Base-by-base conservation (phyloP, 2,888 invertebrate genomes). In the Phoronis australis region DNA sequence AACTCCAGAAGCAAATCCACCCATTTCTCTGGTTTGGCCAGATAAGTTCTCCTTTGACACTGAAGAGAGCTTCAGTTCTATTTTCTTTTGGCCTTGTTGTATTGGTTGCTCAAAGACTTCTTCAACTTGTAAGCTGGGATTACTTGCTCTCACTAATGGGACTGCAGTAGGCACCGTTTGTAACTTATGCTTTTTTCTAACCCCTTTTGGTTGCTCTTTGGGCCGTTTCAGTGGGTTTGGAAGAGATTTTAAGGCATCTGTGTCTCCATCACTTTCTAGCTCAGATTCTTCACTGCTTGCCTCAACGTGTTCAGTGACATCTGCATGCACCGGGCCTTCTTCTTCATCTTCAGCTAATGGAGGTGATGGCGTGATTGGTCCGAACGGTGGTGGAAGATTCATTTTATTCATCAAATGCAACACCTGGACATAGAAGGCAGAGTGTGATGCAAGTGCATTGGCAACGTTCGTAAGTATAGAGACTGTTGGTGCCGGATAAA, bases 381-480 rank as follows among this genome's bases (percentile, higher is more conserved):
- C 82, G 78, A 95, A 94, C 0, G 95, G 95, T 39, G 86, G 83
- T 20, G 88, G 86, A 43, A 95, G 77, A 73, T 87, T 88, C 91
- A 95, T 91, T 78, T 87, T 88, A 73, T 95, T 95, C 94, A 95
- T 94, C 46, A 95, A 81, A 79, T 95, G 94, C 42, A 95, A 70
- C 9, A 87, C 75, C 67, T 82, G 82, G 1, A 83, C 85, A 70
- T 95, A 95, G 74, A 95, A 88, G 63, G 85, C 84, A 47, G 87
- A 87, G 60, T 89, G 85, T 18, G 83, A 82, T 48, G 86, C 82
- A 49, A 95, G 76, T 24, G 86, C 83, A 73, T 86, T 82, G 3
- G 86, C 82, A 53, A 95, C 90, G 68, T 90, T 89, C 47, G 86
- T 81, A 39, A 90, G 80, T 39, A 86, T 87, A 47, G 82, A 81